Percentiles rank a stretch among this genome's conserved stretches.
phyloP scores from a whole-genome alignment of 1,140 invertebrate genomes.

The Melitaea cinxia region DNA sequence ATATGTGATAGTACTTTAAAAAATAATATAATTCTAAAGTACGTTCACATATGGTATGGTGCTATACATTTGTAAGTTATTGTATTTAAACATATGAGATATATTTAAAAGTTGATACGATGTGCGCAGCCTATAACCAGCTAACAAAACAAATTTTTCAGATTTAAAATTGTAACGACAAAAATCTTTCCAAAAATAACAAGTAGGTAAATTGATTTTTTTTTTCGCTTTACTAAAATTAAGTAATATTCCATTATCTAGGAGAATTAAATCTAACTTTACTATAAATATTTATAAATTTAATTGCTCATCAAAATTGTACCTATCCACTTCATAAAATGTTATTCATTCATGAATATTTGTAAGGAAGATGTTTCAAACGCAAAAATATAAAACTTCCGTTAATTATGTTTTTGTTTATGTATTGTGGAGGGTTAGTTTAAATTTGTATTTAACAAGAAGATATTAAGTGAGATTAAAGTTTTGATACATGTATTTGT shows the following conservation, averaged over 20 bases:
- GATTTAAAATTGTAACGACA: background rate
- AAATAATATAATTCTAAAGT: slow-evolving; percentile 48
- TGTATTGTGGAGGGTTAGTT: slow-evolving; percentile 45
- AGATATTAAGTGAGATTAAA: slow-evolving; percentile 79
- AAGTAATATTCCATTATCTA: slow-evolving; percentile 79
- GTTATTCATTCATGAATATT: slow-evolving; percentile 33
- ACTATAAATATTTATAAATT: slow-evolving; percentile 66
- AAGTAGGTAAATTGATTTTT: slow-evolving; percentile 36
- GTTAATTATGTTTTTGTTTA: slow-evolving; percentile 22
- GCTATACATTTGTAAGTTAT: slow-evolving; percentile 58
- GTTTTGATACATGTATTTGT: slow-evolving; percentile 66
- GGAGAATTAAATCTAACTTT: slow-evolving; percentile 67
- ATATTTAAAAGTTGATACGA: slow-evolving; percentile 13
- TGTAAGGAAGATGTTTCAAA: slow-evolving; percentile 12
- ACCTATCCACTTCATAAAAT: slow-evolving; percentile 68
- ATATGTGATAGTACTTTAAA: slow-evolving; percentile 60
- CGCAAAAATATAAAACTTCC: slow-evolving; percentile 20
- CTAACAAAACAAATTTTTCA: background rate
- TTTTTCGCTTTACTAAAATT: slow-evolving; percentile 68
- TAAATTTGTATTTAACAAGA: slow-evolving; percentile 61
- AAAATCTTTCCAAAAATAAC: slow-evolving; percentile 7
- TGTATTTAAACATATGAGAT: slow-evolving; percentile 22
- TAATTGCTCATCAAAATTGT: slow-evolving; percentile 77
- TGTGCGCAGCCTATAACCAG: background rate
- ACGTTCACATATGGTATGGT: slow-evolving; percentile 65